Evolutionary conservation across 2,113 vertebrate genomes (phyloP).

Genomic region (Rhinichthys klamathensis): DNA sequence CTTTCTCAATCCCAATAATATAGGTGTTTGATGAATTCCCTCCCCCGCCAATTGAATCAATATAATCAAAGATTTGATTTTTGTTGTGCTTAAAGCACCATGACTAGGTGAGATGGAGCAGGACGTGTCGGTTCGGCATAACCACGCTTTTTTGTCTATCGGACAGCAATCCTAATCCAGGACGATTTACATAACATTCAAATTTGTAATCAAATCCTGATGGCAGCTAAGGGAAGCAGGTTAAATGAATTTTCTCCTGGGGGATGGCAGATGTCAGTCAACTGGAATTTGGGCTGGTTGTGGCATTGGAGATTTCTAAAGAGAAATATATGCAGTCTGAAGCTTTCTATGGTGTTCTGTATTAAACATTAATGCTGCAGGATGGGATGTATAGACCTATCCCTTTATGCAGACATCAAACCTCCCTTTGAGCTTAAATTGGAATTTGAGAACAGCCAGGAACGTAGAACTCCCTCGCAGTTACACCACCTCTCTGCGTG

Average conservation of each 20-base stretch:
- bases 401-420: conserved; percentile 26
- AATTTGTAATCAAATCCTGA: conserved; percentile 39
- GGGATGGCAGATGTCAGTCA: conserved; percentile 33
- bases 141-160: conserved; percentile 20
- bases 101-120: neutral
- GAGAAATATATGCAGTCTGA: neutral
- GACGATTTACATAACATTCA: conserved; percentile 49
- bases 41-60: neutral
- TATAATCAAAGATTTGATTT: conserved; percentile 16
- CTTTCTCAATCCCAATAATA: conserved; percentile 38
- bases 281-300: conserved; percentile 13
- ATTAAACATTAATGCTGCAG: conserved; percentile 44
- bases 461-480: conserved; percentile 3
- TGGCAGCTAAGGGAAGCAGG: conserved; percentile 4
- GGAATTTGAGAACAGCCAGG: conserved; percentile 36
- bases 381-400: neutral
- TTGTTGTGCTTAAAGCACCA: neutral
- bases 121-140: neutral
- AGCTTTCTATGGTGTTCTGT: conserved; percentile 1
- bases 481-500: neutral
- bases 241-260: neutral
- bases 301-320: neutral
- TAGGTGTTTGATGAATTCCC: conserved; percentile 34
- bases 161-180: conserved; percentile 40
- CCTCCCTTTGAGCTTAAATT: conserved; percentile 41